A percentile compares a stretch with the other conserved stretches of the same genome.
phyloP scores from a whole-genome alignment of 2,113 vertebrate genomes.

The Chiloscyllium plagiosum region DNA sequence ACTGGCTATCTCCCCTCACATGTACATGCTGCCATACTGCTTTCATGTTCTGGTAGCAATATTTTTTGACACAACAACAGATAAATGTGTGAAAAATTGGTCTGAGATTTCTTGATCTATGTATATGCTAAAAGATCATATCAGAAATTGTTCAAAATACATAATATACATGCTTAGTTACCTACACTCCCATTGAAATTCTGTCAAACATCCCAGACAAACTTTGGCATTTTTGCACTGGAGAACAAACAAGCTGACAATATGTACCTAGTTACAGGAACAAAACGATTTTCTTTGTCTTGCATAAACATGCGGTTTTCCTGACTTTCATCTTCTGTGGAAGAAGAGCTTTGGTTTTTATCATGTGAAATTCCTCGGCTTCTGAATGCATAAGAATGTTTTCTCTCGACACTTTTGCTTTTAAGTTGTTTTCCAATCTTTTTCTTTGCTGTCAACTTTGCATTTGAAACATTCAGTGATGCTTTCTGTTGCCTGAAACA shows the following conservation, averaged over 20 bases:
- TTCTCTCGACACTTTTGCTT: background rate
- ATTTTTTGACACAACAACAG: background rate
- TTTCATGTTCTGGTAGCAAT: background rate
- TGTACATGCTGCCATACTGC: background rate
- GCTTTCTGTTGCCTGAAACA: background rate
- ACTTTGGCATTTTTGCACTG: background rate
- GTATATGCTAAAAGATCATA: background rate
- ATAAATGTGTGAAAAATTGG: background rate
- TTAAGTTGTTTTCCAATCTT: background rate
- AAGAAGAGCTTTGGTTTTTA: background rate
- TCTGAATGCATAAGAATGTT: background rate
- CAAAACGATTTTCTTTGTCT: conserved; percentile 19
- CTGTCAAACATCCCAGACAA: background rate
- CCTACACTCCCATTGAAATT: background rate
- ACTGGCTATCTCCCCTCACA: background rate
- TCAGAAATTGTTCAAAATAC: conserved; percentile 6
- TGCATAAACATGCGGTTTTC: background rate
- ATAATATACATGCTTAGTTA: background rate
- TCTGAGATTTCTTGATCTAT: background rate
- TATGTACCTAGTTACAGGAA: background rate
- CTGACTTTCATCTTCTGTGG: conserved; percentile 5
- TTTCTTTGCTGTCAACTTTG: background rate
- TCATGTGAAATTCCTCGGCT: background rate
- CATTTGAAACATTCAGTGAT: background rate
- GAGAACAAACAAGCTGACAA: background rate